These are phyloP conservation scores for Drosophila flavopinicola DNA, from an alignment of 2,888 invertebrate species.

Conservation along the genomic window DNA sequence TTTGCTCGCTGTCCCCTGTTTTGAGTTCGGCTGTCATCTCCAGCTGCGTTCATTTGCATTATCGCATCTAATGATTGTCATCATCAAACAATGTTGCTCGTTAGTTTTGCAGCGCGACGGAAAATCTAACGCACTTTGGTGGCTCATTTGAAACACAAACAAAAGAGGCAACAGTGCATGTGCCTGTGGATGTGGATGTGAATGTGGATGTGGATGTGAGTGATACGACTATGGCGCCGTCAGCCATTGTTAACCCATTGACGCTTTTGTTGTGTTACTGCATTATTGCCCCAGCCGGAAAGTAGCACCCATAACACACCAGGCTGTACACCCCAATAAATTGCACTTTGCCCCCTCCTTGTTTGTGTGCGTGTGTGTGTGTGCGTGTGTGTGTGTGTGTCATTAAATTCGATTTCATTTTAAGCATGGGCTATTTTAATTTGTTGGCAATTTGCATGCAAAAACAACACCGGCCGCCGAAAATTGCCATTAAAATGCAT, in stretches of 20 bases:
- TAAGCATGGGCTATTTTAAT: conserved; percentile 49
- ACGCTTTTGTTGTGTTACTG: conserved; percentile 23
- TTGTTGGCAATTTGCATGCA: conserved; percentile 51
- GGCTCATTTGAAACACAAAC: conserved; percentile 36
- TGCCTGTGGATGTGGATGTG: neutral
- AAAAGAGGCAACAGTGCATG: conserved; percentile 18
- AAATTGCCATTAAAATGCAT: conserved; percentile 72
- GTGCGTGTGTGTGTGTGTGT: conserved; percentile 10
- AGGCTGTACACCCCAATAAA: conserved; percentile 7
- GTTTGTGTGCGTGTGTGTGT: neutral
- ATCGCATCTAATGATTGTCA: conserved; percentile 80
- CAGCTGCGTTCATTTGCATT: conserved; percentile 76
- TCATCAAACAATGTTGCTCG: conserved; percentile 79
- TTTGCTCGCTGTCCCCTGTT: neutral
- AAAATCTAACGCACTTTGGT: conserved; percentile 47
- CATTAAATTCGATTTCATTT: conserved; percentile 63
- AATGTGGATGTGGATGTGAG: too few relatives aligned
- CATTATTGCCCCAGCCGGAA: conserved; percentile 19
- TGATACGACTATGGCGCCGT: conserved; percentile 2
- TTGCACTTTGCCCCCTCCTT: conserved; percentile 21
- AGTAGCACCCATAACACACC: neutral
- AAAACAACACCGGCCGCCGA: conserved; percentile 27
- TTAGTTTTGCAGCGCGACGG: conserved; percentile 60
- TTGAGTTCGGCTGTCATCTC: conserved; percentile 17
- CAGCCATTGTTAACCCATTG: conserved; percentile 35